Base-by-base conservation (phyloP, 2,113 vertebrate species). In the Mohoua ochrocephala region DNA sequence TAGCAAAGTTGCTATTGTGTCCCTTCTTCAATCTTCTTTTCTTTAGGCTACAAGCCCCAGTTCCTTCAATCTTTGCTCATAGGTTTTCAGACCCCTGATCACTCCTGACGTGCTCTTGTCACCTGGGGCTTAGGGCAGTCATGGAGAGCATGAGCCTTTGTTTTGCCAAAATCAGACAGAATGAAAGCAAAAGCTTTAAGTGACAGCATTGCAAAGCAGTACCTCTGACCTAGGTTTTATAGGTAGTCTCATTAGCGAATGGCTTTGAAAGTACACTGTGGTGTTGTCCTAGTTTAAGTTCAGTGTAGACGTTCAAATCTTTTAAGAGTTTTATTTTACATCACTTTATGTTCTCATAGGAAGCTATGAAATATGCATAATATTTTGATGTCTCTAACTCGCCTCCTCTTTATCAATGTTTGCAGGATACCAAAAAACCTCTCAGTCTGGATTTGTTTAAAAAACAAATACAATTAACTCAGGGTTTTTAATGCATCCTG, bases 401-500 rank as follows among this genome's bases (percentile, higher is more conserved):
- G 60, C 39, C 76, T 93, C 47, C 61, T 91, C 37, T 90, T 96
- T 67, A 94, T 50, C 61, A 81, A 53, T 49, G 31, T 13, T 85
- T 96, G 39, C 49, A 91, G 88, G 77, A 52, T 89, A 89, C 39
- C 74, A 70, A 76, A 30, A 77, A 95, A 89, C 84, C 41, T 52
- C 65, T 94, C 91, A 76, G 68, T 39, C 47, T 86, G 64, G 75
- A 61, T 96, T 97, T 97, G 85, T 94, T 97, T 94, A 80, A 94
- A 87, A 94, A 93, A 64, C 73, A 39, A 73, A 85, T 91, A 87
- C 81, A 93, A 95, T 97, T 97, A 91, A 89, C 74, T 94, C n/a
- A 30, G 42, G 45, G 60, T 73, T 97, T 97, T 97, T 84, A 89
- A 91, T 91, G 67, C 26, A 96, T 97, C 86, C 89, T 97, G 92